Evolutionary conservation across 2,888 invertebrate species (phyloP), one percentile per base, ranked within the genome.

Genomic region (Xestoiulus laeticollis): DNA sequence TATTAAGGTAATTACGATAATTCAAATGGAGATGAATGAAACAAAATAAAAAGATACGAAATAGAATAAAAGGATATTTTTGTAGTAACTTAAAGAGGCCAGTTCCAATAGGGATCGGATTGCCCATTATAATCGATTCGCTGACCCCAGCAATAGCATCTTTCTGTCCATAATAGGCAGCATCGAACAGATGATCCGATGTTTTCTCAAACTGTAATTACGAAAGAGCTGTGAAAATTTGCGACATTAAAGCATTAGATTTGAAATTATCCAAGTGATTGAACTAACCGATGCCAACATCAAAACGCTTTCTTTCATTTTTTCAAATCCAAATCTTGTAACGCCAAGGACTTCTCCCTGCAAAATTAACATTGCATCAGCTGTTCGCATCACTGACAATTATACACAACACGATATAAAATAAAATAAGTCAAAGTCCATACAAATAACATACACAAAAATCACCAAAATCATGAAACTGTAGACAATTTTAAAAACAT

Each of bases 231-330:
- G 19, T 26, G 0, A 68, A 59, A n/a, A 10, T 26, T 5, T 26
- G 10, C 26, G 1, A 22, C 22, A 0, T 26, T 22, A 59, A 19
- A 59, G n/a, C n/a, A 8, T 1, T n/a, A 16, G n/a, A n/a, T 19
- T 19, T 59, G 59, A 59, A 19, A 89, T 88, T 87, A 0, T n/a
- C 83, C 83, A n/a, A 86, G 32, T 84, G 33, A 78, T 32, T 19
- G 82, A 43, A 92, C 94, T 94, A 93, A 96, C 96, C 90, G 99
- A 99, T 88, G 99, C 99, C 91, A 99, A 94, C 94, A 99, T 99
- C 88, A 99, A 95, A 43, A 99, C 98, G 89, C 98, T 98, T 92
- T 99, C 99, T 92, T 99, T 99, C 98, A 99, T 99, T 93, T 99
- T 96, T 1, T 98, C 98, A 90, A 99, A 94, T 0, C 99, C 99